Base-by-base conservation (phyloP, 2,797 vertebrate species). In the Lagocephalus sceleratus region DNA sequence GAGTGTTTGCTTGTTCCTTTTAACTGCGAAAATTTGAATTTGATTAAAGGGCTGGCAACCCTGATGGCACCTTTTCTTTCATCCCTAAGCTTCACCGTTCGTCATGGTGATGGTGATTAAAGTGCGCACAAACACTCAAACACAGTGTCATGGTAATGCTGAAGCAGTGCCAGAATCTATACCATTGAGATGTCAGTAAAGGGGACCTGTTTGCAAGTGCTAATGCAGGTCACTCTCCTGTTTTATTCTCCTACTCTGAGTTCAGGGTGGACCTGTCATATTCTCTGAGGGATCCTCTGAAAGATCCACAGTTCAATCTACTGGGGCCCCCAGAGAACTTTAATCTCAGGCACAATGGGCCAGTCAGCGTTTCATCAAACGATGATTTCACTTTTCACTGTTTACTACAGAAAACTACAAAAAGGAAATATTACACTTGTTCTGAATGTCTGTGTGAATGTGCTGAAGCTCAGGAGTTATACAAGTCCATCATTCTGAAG, bases 101-200 rank as follows among this genome's bases (percentile, higher is more conserved):
- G 81, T 79, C 78, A 78, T 81, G 71, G 78, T 59, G 59, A 78
- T 62, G 75, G 61, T 77, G 64, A 81, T 67, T 68, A 51, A 59
- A 67, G 50, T 25, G 20, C 8, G 14, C 22, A 51, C 54, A 57
- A 19, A 64, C 17, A 38, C 48, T 50, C 45, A 45, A 22, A 65
- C 62, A 54, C 56, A 60, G 42, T 63, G 46, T 69, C 71, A 65
- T 58, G 71, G 74, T 49, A 48, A 75, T 70, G 71, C 54, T 76
- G 70, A 78, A 55, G 32, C 26, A 16, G 16, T 47, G 81, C 87
- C 81, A 84, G 73, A 41, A 52, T 71, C 57, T 60, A 48, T 54
- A 60, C 63, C 57, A 81, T 68, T 76, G 57, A 66, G 48, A 65
- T 68, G 70, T 82, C 70, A 60, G 63, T 32, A 32, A 40, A 58